Conservation (phyloP, 2,113 vertebrate species). For the Speoplatyrhinus poulsoni region DNA sequence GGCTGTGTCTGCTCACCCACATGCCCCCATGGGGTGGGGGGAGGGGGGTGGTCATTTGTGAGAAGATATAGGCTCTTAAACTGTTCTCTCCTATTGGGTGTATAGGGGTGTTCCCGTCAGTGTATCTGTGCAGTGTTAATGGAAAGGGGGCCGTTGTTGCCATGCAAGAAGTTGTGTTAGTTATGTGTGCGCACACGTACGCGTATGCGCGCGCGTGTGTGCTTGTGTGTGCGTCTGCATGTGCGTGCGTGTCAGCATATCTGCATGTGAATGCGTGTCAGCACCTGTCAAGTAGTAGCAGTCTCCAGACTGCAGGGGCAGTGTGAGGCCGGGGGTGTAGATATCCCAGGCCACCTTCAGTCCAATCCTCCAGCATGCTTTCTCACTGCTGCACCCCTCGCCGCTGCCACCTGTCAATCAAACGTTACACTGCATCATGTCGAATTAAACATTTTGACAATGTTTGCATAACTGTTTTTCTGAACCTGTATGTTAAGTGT, state of each 20-base stretch:
- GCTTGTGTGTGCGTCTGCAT: too few species aligned
- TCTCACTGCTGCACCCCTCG: slow-evolving; percentile 78
- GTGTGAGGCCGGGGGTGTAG: slow-evolving; percentile 89
- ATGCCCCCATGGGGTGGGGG: slow-evolving; percentile 25
- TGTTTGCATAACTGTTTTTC: too few species aligned
- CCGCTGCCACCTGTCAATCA: slow-evolving; percentile 67
- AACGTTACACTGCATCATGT: slow-evolving; percentile 36
- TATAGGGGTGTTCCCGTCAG: slow-evolving; percentile 8
- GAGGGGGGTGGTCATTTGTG: not conserved
- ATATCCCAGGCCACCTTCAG: slow-evolving; percentile 98
- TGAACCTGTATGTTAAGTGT: too few species aligned
- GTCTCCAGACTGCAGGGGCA: slow-evolving; percentile 93
- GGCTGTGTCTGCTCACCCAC: slow-evolving; percentile 49
- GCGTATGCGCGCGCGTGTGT: not conserved
- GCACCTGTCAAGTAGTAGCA: slow-evolving; percentile 86
- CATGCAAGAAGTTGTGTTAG: slow-evolving; percentile 37
- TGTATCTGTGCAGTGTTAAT: slow-evolving; percentile 10
- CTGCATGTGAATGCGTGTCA: slow-evolving; percentile 16
- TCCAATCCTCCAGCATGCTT: slow-evolving; percentile 85
- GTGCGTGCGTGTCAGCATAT: too few species aligned
- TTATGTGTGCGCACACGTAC: not conserved
- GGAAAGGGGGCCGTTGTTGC: slow-evolving; percentile 38
- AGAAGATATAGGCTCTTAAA: slow-evolving; percentile 16
- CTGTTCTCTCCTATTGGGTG: slow-evolving; percentile 1
- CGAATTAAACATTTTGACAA: not conserved